Evolutionary conservation across 2,113 vertebrate genomes (phyloP).

Genomic region (Aptenodytes forsteri): DNA sequence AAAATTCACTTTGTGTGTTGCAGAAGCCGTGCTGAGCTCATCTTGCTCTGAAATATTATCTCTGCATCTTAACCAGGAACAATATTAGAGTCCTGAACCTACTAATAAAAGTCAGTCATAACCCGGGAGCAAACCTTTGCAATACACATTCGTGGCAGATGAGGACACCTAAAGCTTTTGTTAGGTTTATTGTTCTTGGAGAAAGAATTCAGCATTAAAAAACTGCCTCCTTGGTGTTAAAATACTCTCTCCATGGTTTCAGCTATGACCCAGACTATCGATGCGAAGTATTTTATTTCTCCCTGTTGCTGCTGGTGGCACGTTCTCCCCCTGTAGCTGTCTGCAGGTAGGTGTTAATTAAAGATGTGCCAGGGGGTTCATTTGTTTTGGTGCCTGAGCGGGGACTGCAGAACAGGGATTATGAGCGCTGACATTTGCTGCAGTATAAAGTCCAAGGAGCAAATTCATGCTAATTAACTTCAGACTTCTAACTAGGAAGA

Average conservation of each 20-base stretch:
- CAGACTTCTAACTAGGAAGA: background rate
- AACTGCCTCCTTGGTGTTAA: background rate
- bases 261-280: background rate
- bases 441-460: background rate
- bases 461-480: background rate
- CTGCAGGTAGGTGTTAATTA: background rate
- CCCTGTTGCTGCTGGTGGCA: accelerated
- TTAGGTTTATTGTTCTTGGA: background rate
- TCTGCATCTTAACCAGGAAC: background rate
- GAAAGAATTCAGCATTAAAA: background rate
- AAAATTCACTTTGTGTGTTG: accelerated
- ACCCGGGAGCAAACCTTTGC: background rate
- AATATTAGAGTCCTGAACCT: background rate
- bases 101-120: background rate
- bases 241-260: background rate
- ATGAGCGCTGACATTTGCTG: accelerated
- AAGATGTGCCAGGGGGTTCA: background rate
- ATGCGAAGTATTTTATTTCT: background rate
- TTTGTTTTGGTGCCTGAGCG: background rate
- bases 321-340: accelerated
- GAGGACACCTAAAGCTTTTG: background rate
- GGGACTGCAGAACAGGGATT: background rate
- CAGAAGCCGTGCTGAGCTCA: background rate
- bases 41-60: background rate
- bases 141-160: accelerated